Percentiles rank a stretch among this genome's conserved stretches.
phyloP scores from a whole-genome alignment of 1,140 invertebrate genomes.

The Camponotus floridanus region DNA sequence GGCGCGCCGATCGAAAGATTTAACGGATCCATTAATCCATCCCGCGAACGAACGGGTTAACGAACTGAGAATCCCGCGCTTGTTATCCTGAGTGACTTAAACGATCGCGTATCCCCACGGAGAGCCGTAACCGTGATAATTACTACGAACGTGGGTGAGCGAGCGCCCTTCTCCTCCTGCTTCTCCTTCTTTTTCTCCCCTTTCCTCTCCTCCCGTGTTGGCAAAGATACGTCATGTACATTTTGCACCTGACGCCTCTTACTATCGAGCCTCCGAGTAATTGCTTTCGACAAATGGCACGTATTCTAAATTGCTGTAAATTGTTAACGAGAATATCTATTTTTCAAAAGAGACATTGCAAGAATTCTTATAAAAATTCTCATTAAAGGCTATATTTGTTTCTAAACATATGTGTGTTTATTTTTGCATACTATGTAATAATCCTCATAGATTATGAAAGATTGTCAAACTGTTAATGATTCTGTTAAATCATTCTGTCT shows the following conservation, averaged over 20 bases:
- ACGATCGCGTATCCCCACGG: constrained; percentile 37
- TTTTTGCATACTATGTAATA: neutral
- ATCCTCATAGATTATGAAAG: too few relatives aligned
- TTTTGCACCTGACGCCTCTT: neutral
- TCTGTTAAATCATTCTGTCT: neutral
- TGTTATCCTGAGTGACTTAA: constrained; percentile 60
- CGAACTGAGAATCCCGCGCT: constrained; percentile 56
- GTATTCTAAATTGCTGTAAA: constrained; percentile 19
- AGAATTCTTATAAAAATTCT: neutral
- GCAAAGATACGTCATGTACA: neutral
- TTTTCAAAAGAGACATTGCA: neutral
- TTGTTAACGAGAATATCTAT: neutral
- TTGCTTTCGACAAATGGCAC: neutral
- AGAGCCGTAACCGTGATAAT: constrained; percentile 50
- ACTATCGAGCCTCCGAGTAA: neutral
- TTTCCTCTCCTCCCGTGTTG: too few relatives aligned
- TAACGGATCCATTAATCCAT: constrained; percentile 61
- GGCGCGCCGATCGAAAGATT: constrained; percentile 55
- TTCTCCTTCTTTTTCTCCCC: neutral
- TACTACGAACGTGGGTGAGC: constrained; percentile 52
- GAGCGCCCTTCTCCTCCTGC: neutral
- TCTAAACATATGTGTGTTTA: neutral
- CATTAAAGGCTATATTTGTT: neutral
- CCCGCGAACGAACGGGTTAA: constrained; percentile 38
- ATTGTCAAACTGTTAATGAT: too few relatives aligned